Conservation (phyloP, 37 sponge, comb jelly and placozoan genomes). For the Dysidea cf. avara region DNA sequence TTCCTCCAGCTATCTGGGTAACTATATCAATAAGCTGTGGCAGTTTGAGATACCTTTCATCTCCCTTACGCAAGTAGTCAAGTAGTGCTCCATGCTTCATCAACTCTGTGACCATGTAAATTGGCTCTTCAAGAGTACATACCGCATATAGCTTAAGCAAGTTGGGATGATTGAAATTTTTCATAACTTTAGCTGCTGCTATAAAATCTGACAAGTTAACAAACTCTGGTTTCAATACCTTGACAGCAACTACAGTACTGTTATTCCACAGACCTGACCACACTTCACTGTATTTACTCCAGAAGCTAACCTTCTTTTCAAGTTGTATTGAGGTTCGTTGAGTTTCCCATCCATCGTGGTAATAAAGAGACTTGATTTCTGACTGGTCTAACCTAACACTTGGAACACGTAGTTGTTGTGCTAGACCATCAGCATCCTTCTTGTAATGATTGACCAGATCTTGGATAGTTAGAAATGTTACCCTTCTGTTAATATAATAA, state of each 20-base stretch:
- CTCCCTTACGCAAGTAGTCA: slow-evolving; percentile 78
- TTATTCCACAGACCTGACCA: slow-evolving; percentile 86
- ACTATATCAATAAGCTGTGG: slow-evolving; percentile 57
- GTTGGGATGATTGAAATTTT: slow-evolving; percentile 80
- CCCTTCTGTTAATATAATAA: slow-evolving; percentile 61
- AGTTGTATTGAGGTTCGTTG: slow-evolving; percentile 65
- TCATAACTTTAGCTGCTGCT: slow-evolving; percentile 86
- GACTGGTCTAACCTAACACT: slow-evolving; percentile 71
- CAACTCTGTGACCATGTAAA: slow-evolving; percentile 88
- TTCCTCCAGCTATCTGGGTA: slow-evolving; percentile 74
- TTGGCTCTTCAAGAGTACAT: slow-evolving; percentile 78
- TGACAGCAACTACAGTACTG: slow-evolving; percentile 79
- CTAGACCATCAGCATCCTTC: slow-evolving; percentile 79
- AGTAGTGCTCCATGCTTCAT: slow-evolving; percentile 85
- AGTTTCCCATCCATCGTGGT: slow-evolving; percentile 93
- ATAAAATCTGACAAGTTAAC: slow-evolving; percentile 81
- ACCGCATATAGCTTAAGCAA: slow-evolving; percentile 90
- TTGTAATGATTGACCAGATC: slow-evolving; percentile 81
- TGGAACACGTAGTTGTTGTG: slow-evolving; percentile 60
- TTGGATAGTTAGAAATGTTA: slow-evolving; percentile 51
- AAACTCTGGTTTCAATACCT: slow-evolving; percentile 80
- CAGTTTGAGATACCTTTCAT: slow-evolving; percentile 56
- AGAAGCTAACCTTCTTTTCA: slow-evolving; percentile 60
- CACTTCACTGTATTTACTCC: slow-evolving; percentile 85
- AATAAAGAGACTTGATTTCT: slow-evolving; percentile 50